Percentiles rank a stretch among this genome's conserved stretches.
These are phyloP conservation scores for Takifugu ocellatus DNA, from an alignment of 2,797 vertebrate species.

Conservation along the genomic window DNA sequence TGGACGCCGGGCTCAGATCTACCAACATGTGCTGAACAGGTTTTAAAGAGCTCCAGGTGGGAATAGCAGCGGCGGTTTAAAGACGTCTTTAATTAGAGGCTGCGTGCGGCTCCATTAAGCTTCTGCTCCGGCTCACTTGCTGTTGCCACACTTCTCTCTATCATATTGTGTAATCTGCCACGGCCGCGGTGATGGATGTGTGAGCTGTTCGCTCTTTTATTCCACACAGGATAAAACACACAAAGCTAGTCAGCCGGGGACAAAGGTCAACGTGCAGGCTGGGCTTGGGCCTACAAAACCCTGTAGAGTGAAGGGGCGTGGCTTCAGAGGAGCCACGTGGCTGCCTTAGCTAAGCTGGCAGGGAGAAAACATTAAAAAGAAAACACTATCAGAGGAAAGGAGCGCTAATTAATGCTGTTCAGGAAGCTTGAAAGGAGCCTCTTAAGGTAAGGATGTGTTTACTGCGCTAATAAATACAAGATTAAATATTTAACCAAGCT, in stretches of 20 bases:
- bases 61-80: not conserved
- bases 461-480: not conserved
- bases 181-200: too few species aligned
- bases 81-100: not conserved
- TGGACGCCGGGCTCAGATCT: constrained; percentile 21
- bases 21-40: constrained; percentile 12
- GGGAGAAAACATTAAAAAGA: not conserved
- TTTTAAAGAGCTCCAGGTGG: not conserved
- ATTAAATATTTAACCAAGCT: not conserved
- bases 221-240: too few species aligned
- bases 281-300: too few species aligned
- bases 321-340: not conserved
- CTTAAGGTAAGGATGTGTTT: constrained; percentile 8
- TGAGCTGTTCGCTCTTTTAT: too few species aligned
- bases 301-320: too few species aligned
- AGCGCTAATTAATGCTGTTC: not conserved
- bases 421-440: not conserved
- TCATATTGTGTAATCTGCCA: too few species aligned
- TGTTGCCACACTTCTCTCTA: not conserved
- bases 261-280: too few species aligned
- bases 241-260: too few species aligned
- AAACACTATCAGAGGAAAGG: not conserved
- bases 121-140: not conserved
- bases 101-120: not conserved
- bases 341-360: not conserved